These are phyloP conservation scores for Aphidius colemani DNA, from an alignment of 2,888 invertebrate species.

Conservation along the genomic window DNA sequence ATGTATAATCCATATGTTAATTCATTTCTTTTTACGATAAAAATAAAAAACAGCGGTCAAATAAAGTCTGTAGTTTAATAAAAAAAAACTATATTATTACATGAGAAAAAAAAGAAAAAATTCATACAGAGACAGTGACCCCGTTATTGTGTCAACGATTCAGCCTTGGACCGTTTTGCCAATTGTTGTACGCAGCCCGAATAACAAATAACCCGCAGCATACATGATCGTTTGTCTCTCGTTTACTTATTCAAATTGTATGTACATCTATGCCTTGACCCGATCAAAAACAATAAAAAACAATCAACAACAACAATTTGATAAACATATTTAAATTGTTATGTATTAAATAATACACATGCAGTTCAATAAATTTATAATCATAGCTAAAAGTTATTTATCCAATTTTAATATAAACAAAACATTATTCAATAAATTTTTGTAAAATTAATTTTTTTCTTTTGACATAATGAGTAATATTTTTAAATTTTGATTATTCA, in stretches of 20 bases:
- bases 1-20: too few relatives aligned
- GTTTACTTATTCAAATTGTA: constrained; percentile 21
- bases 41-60: constrained; percentile 2
- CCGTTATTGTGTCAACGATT: constrained; percentile 30
- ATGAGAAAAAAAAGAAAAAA: too few relatives aligned
- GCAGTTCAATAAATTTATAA: neutral
- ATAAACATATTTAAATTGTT: neutral
- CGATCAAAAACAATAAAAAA: constrained; percentile 18
- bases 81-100: too few relatives aligned
- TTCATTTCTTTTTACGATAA: neutral
- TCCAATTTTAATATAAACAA: neutral
- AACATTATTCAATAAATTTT: too few relatives aligned
- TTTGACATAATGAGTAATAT: too few relatives aligned
- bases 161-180: constrained; percentile 31
- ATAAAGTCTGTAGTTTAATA: neutral
- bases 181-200: constrained; percentile 31
- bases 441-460: too few relatives aligned
- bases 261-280: constrained; percentile 28
- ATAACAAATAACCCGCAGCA: constrained; percentile 28
- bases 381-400: neutral
- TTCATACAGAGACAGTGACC: constrained; percentile 1
- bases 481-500: too few relatives aligned
- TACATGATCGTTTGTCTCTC: constrained; percentile 23
- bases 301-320: constrained; percentile 8
- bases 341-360: neutral